Evolutionary conservation across 2,888 invertebrate genomes (phyloP), one percentile per base, ranked within the genome.

Genomic region (Patella ulyssiponensis): DNA sequence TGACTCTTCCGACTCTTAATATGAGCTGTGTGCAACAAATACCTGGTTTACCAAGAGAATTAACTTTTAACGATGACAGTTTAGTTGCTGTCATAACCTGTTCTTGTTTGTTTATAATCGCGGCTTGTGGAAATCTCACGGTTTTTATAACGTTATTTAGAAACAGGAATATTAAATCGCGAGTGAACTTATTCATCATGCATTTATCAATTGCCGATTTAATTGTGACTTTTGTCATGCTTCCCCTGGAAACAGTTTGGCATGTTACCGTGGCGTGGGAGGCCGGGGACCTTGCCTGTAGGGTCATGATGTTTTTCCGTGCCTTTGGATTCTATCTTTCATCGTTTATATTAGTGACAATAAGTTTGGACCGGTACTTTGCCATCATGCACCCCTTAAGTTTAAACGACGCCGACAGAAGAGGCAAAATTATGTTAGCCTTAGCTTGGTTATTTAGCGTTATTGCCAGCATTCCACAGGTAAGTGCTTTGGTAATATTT

Each of bases 31-130:
- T 44, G 44, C 44, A 44, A 44, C 44, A 44, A 44, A 44, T 44
- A 44, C 44, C 44, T 44, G 5, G 44, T 44, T n/a, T 83, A 27
- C 86, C 88, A 4, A 79, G 81, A 69, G 95, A 96, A 86, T 96
- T 97, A 96, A 93, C 93, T 54, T 97, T 97, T 91, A 96, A 96
- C 90, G 95, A 95, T 81, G 96, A 96, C 0, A 96, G 97, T 90
- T 93, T 95, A 88, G 93, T 97, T 75, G 95, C 96, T 20, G 96
- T 98, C 83, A 94, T 94, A 51, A 95, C 95, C 80, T 97, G 97
- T 92, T 95, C 96, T 5, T 85, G 86, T 71, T 83, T 90, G 74
- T 89, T 90, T 74, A 75, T 89, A 11, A 93, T 97, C 85, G 97
- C 97, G 0, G 95, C 97, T 0, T 93, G 96, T 70, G 97, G 97